Base-by-base conservation (phyloP, 2,888 invertebrate species). In the Thera britannica region DNA sequence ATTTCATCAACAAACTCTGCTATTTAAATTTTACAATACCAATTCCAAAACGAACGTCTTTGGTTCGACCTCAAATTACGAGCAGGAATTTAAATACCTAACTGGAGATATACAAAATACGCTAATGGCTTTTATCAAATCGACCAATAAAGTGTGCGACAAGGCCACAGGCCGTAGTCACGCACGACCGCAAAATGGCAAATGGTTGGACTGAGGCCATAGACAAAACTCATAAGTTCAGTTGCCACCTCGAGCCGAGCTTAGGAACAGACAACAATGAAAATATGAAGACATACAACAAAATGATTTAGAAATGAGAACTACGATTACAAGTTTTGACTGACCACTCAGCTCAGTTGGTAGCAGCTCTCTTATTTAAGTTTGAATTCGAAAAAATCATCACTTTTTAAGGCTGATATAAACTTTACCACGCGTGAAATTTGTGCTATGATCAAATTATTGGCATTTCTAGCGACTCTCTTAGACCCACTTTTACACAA, bases 141-240 rank as follows among this genome's bases (percentile, higher is more conserved):
- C 58, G 36, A 51, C 59, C 51, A 62, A 65, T 64, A 65, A 59
- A 62, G 68, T 63, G 67, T 54, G 52, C 69, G 63, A 65, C 71
- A 68, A 73, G 73, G 69, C 62, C 73, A 60, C 65, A 65, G n/a
- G 62, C 41, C 61, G 68, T 60, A 67, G 65, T 71, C 71, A 73
- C 71, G 73, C 71, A 67, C 71, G 59, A 65, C 58, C 36, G 55
- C 58, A 54, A 67, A 70, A 58, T 60, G 36, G 63, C 67, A 63
- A 67, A 57, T 49, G 59, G 54, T 55, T 44, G 57, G 54, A 48
- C 46, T 44, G 51, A 35, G 49, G 46, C 52, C 55, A 63, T 55
- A 63, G 56, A 57, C 59, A 65, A 41, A 41, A 63, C 41, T 51
- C 56, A 41, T 51, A 6, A 56, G 49, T n/a, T 38, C 23, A 36